Base-by-base conservation (phyloP, 1,140 invertebrate species). In the Diachasmimorpha longicaudata region DNA sequence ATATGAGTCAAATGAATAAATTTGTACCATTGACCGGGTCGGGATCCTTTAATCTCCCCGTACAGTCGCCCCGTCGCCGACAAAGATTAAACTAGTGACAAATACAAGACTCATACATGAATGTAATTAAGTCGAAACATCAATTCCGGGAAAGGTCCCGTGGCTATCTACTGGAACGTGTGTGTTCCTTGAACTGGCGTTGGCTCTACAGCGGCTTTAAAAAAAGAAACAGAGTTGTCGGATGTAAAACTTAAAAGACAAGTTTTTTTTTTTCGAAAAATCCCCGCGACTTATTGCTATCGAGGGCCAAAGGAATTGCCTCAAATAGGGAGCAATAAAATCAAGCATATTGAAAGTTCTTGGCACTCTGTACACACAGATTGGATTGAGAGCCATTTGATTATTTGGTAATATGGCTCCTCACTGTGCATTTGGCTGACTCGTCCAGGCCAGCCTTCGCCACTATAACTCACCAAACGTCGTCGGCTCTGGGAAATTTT, bases 101-200 rank as follows among this genome's bases (percentile, higher is more conserved):
- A 85, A 83, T 82, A 82, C 84, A 80, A 78, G 79, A 79, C 77
- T 78, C 75, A 76, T 83, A 79, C 75, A 78, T 75, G 74, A 75
- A 68, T 79, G 77, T 84, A 85, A 85, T 85, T 83, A 84, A 83
- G 71, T 78, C 75, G 68, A 77, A 72, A 78, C 77, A 68, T 31
- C 31, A 69, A 66, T 85, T 85, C 84, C 72, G 25, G 76, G 84
- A 85, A 81, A 83, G 79, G 63, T 77, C 14, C n/a, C 13, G 58
- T 72, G 74, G 77, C 63, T 63, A 70, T 79, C 80, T 80, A 77
- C 78, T 75, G 74, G 58, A 79, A 74, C 42, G 21, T 52, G 44
- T 48, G 25, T 71, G 13, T 66, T 58, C 25, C 25, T 66, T 31
- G 63, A 55, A 66, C 37, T 23, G 16, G n/a, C 36, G 19, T 21